Evolutionary conservation across 2,113 vertebrate species (phyloP), one percentile per base, ranked within the genome.

Genomic region (Epinephelus fuscoguttatus): DNA sequence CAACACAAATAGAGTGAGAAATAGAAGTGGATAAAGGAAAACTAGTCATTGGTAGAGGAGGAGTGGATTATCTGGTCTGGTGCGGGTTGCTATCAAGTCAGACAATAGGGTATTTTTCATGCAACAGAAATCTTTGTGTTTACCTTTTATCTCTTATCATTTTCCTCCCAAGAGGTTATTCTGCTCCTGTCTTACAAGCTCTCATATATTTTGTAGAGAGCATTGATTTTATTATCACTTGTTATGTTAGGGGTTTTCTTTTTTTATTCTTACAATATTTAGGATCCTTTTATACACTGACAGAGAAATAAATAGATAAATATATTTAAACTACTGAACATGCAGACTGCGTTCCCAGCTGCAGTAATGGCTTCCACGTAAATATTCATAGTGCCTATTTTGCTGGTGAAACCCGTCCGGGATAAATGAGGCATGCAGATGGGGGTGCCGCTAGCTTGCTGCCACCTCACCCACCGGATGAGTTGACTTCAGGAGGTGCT

Each of bases 401-500:
- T 75, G 23, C 63, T 33, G 7, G 53, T 82, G 81, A 80, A 40
- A 73, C 77, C 69, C 8, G 0, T 86, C 78, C 52, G 82, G 70
- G 56, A 21, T 81, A 88, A 92, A 91, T 91, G 82, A 87, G 37
- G 66, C 88, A 57, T 60, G 45, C 47, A 84, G 56, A 81, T 81
- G 64, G 75, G 81, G 77, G 84, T 67, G 30, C 42, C 49, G 61
- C 73, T 53, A 12, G 37, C 82, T 76, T 21, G 49, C 70, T 81
- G 62, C 74, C 53, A 49, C 69, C 78, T 74, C 71, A 77, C 78
- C 80, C 53, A 52, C 60, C 0, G 18, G 75, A 80, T 71, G 47
- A 73, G 61, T 81, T 57, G 61, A 78, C 87, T 69, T 62, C 47
- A 70, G 72, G 64, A 68, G 63, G 69, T 76, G 75, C 55, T 84